Base-by-base conservation (phyloP, 2,113 vertebrate genomes). In the Ochotona princeps region DNA sequence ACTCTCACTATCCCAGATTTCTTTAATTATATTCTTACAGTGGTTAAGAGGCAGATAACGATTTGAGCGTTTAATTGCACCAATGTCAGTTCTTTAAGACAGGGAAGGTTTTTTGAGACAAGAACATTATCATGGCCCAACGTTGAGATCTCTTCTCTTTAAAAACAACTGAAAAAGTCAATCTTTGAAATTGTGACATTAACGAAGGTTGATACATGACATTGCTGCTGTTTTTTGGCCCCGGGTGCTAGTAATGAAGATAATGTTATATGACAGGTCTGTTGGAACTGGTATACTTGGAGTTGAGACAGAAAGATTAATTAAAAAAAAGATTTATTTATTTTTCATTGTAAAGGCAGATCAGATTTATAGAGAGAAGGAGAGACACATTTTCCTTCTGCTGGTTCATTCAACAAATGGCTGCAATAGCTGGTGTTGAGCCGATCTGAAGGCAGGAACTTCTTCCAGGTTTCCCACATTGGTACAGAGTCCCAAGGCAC, bases 31-130 rank as follows among this genome's bases (percentile, higher is more conserved):
- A 72, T n/a, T 87, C 72, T 87, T 78, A 69, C 66, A 0, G 13
- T 32, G n/a, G 72, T 66, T 70, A 89, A 72, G 63, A 84, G 63
- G 66, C 61, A 95, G 87, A 65, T 30, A 70, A 92, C 11, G 7
- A 94, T 90, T 81, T 90, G 72, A 93, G 90, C 66, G 83, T 35
- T 69, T 91, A 65, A 26, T 51, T 90, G 65, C 28, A 94, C 15
- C 10, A 61, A 83, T 79, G 38, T 49, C 74, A 80, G 32, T 65
- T 81, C 63, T 60, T 96, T 73, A 70, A 75, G 87, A 25, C 25
- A 51, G 73, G 91, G 25, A 17, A 82, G 28, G 1, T 88, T 88
- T 93, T 89, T 63, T 86, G 23, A 81, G 73, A 78, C 28, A 84
- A 82, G 72, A 78, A 74, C 8, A 38, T 73, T 17, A 83, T 30